Evolutionary conservation across 2,113 vertebrate genomes (phyloP), one percentile per base, ranked within the genome.

Genomic region (Piprites chloris): DNA sequence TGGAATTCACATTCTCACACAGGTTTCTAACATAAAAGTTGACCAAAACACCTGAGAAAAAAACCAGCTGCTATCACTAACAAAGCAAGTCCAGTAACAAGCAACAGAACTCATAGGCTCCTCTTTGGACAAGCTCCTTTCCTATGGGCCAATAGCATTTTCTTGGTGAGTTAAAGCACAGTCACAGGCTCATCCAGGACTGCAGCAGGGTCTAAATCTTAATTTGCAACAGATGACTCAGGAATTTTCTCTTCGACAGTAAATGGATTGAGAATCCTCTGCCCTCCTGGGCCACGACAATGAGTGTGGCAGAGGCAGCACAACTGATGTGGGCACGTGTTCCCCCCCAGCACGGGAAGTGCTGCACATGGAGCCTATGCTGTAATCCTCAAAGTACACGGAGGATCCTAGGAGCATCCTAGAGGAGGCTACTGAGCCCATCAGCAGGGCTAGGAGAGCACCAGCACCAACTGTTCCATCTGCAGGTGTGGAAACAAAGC

Each of bases 161-260:
- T 61, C 85, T 76, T 58, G 27, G 26, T 52, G 83, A 68, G 87
- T 24, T 71, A 71, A 56, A 71, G 61, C 74, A n/a, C 3, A 68
- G 53, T 24, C 62, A 41, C 11, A 8, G 69, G 32, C 74, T 93
- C 53, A 56, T 9, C 39, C 87, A 76, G 71, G 58, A 37, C 6
- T 68, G 74, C 81, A 82, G 49, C 69, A 49, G 69, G 33, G 33
- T 78, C 33, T 75, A 55, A 71, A 71, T 27, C 47, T 47, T 87
- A 82, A 91, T 90, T 89, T 79, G 74, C 49, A 93, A 85, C 82
- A 94, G 87, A 89, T 89, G 85, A 90, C 77, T 90, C 62, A 7
- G 49, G 92, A 89, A 91, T 97, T 73, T 91, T 76, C 85, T 87
- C 78, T 66, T 75, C 0, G 0, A 65, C 2, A 87, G 27, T n/a